Conservation (phyloP, 2,113 vertebrate genomes). For the Lasiurus borealis region DNA sequence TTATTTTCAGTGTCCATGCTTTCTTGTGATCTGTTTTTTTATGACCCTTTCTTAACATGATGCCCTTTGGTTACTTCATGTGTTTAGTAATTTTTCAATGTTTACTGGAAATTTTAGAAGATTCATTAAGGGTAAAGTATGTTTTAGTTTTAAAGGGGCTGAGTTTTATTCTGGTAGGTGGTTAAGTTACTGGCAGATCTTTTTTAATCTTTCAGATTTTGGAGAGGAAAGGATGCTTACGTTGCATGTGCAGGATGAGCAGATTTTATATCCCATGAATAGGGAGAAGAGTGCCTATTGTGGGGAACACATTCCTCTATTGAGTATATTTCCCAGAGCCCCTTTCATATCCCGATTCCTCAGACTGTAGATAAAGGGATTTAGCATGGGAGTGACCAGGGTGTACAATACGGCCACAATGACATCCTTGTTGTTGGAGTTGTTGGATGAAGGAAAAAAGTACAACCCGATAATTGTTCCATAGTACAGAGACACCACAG, state of each 20-base stretch:
- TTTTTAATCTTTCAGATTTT: not conserved
- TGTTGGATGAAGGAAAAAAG: constrained; percentile 46
- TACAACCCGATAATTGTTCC: constrained; percentile 67
- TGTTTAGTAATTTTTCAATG: not conserved
- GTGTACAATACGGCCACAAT: constrained; percentile 71
- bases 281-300: not conserved
- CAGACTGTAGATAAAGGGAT: constrained; percentile 78
- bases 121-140: not conserved
- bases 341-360: constrained; percentile 70
- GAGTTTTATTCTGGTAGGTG: not conserved
- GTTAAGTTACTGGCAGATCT: not conserved
- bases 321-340: constrained; percentile 46
- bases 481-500: constrained; percentile 68
- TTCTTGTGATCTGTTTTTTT: not conserved
- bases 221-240: not conserved
- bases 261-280: not conserved
- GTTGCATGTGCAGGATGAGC: not conserved
- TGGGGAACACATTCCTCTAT: not conserved
- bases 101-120: not conserved
- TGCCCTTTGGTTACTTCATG: not conserved
- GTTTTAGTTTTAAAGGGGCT: not conserved
- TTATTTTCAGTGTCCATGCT: not conserved
- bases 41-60: not conserved
- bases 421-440: constrained; percentile 51
- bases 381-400: constrained; percentile 67